phyloP scores from a whole-genome alignment of 2,888 invertebrate genomes.

The Scaptomyza flava region DNA sequence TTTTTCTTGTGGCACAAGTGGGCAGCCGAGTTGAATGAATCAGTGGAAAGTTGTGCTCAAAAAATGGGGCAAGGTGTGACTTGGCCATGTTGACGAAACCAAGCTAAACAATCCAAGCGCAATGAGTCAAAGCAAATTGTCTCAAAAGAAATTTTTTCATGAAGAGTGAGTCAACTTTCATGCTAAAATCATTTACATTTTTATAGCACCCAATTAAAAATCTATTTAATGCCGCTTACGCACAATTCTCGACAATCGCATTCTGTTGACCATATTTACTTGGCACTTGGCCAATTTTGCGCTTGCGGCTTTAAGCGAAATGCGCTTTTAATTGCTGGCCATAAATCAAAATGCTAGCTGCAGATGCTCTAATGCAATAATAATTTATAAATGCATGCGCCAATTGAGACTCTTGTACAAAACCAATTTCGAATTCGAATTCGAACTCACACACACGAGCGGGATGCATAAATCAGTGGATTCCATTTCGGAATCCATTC shows the following conservation, averaged over 20 bases:
- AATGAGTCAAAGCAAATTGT: constrained; percentile 31
- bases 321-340: constrained; percentile 79
- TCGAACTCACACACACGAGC: constrained; percentile 24
- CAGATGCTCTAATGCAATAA: constrained; percentile 46
- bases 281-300: constrained; percentile 40
- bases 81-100: constrained; percentile 6
- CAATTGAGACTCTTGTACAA: constrained; percentile 39
- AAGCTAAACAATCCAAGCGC: background rate
- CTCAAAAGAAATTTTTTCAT: constrained; percentile 1
- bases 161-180: constrained; percentile 29
- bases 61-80: constrained; percentile 43
- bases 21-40: constrained; percentile 40
- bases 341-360: constrained; percentile 71
- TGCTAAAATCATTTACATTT: constrained; percentile 29
- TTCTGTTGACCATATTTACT: constrained; percentile 23
- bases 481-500: constrained; percentile 30
- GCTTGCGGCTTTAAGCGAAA: constrained; percentile 47
- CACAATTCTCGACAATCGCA: constrained; percentile 16
- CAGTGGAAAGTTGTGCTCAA: constrained; percentile 43
- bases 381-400: constrained; percentile 58
- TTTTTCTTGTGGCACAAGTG: constrained; percentile 13
- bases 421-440: constrained; percentile 29
- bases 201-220: constrained; percentile 73
- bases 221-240: constrained; percentile 61
- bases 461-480: constrained; percentile 69